These are phyloP conservation scores for Phaetusa simplex DNA, from an alignment of 2,113 vertebrate species.

Conservation along the genomic window DNA sequence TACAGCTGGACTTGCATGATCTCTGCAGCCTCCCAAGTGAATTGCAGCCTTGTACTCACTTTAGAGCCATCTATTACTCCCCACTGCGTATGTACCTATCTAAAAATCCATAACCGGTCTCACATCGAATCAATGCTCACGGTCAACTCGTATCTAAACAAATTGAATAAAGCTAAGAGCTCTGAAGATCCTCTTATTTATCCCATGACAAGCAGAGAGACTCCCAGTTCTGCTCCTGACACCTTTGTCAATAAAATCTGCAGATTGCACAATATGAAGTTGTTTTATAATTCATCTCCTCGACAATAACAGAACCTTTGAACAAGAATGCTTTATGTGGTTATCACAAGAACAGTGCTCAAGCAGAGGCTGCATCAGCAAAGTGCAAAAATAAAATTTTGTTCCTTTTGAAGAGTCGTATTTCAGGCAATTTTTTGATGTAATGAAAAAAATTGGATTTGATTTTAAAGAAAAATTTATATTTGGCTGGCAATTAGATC, in stretches of 20 bases:
- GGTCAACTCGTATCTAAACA: constrained; percentile 73
- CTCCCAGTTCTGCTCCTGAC: constrained; percentile 70
- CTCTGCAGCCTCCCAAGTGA: not conserved
- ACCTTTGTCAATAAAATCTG: constrained; percentile 79
- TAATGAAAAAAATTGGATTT: constrained; percentile 35
- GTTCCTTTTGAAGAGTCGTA: not conserved
- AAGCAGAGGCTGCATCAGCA: not conserved
- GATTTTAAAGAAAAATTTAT: constrained; percentile 56
- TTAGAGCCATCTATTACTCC: constrained; percentile 32
- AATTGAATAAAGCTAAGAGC: constrained; percentile 73
- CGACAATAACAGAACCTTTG: constrained; percentile 65
- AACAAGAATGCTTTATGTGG: constrained; percentile 34
- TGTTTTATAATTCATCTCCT: constrained; percentile 77
- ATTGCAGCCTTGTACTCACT: constrained; percentile 7
- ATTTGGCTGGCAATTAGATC: constrained; percentile 26
- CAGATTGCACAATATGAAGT: constrained; percentile 65
- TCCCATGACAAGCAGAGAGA: constrained; percentile 69
- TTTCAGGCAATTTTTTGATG: not conserved
- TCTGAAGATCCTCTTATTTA: constrained; percentile 69
- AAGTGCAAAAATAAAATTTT: not conserved
- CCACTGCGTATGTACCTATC: not conserved
- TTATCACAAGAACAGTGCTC: not conserved
- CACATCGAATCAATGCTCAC: constrained; percentile 67
- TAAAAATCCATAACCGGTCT: constrained; percentile 72
- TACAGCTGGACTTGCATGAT: not conserved